Evolutionary conservation across 2,888 invertebrate genomes (phyloP), one percentile per base, ranked within the genome.

Genomic region (Penaeus monodon): DNA sequence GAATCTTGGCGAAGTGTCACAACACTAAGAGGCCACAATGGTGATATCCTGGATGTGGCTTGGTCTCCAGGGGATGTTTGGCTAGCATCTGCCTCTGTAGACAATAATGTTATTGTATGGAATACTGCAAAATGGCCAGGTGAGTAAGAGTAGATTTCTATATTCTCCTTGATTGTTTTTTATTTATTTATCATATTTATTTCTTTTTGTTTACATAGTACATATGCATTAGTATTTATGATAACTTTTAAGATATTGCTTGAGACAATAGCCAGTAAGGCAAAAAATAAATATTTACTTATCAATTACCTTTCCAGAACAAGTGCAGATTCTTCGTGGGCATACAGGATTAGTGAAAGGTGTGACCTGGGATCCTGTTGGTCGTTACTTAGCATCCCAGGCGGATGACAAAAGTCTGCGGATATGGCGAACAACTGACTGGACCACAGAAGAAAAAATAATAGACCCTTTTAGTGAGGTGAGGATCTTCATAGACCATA

Each of bases 41-140:
- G 96, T 92, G 99, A 99, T 94, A 96, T 99, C 1, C 93, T 99
- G 24, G 98, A 99, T 93, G 93, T 99, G 65, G 97, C 98, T 0
- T 99, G 99, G 99, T 98, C 99, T 0, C 98, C 97, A 0, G 94
- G 96, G 90, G 98, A 98, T 93, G 95, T 95, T 44, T 99, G 97
- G 96, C 92, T 99, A 82, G 99, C 99, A 14, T 97, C 98, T 81
- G 97, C 98, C 91, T 99, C 99, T 91, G 96, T 99, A 0, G 99
- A 99, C 93, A 99, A 99, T 92, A 96, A 96, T 1, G 96, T 99
- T n/a, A 97, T 99, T 78, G 95, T 99, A 74, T 99, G 99, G 99
- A 98, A 99, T 92, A 97, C 97, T 0, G 95, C 96, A 81, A 96
- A 97, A 91, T 96, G 98, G 92, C 98, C 94, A 73, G 89, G 89